These are phyloP conservation scores for Panagrolaimus sp. DNA, from an alignment of 1,140 invertebrate genomes.

Conservation along the genomic window DNA sequence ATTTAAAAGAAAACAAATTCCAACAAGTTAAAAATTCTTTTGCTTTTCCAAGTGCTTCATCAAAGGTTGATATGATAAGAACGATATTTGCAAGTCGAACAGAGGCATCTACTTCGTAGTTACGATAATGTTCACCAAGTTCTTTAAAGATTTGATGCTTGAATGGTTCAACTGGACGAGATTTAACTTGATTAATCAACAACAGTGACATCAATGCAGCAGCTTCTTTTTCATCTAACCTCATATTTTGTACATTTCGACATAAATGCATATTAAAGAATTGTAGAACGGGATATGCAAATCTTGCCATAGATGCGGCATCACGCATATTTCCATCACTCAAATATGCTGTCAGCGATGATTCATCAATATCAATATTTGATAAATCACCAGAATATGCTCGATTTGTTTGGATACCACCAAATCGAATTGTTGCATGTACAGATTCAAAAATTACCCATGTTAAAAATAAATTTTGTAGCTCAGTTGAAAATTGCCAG, in stretches of 20 bases:
- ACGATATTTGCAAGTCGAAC: not conserved
- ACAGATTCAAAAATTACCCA: constrained; percentile 20
- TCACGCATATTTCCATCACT: not conserved
- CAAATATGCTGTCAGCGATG: not conserved
- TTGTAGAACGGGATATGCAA: not conserved
- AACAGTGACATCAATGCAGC: not conserved
- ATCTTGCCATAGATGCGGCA: not conserved
- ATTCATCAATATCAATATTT: constrained; percentile 1
- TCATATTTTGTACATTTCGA: not conserved
- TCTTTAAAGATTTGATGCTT: not conserved
- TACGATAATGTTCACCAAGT: not conserved
- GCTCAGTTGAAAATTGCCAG: too few species aligned
- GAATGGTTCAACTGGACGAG: not conserved
- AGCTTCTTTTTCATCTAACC: not conserved
- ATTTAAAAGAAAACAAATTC: constrained; percentile 3
- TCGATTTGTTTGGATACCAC: constrained; percentile 18
- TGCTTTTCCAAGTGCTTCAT: not conserved
- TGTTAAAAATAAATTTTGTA: not conserved
- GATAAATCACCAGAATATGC: constrained; percentile 11
- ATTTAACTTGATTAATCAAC: constrained; percentile 6
- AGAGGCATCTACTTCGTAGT: not conserved
- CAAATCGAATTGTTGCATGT: constrained; percentile 18
- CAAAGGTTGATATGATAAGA: not conserved
- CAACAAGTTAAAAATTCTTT: constrained; percentile 11
- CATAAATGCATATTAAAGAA: not conserved